Base-by-base conservation (phyloP, 2,113 vertebrate genomes). In the Orycteropus afer region DNA sequence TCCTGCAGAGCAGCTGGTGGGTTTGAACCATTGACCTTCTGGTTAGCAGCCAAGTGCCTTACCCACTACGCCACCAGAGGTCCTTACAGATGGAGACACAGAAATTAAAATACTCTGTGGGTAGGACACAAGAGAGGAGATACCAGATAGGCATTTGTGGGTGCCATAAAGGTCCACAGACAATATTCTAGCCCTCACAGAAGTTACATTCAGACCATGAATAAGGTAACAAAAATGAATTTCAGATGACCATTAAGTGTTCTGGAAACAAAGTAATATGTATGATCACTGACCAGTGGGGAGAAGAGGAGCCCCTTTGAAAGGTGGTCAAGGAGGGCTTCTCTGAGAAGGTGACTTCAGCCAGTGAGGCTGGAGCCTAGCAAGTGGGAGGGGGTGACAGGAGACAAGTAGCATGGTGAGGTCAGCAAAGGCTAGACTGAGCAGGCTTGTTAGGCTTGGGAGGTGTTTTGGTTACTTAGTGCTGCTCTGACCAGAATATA, bases 131-230 rank as follows among this genome's bases (percentile, higher is more conserved):
- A 22, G 2, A 5, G 45, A 18, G 59, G 22, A 32, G n/a, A 32
- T 0, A 0, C 42, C 0, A 1, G 53, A 1, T 7, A 0, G 29
- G 8, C 2, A 4, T 18, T 45, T 20, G 1, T 1, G 2, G 61
- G 2, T 10, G 27, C 51, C 63, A 0, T 4, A 7, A 14, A 4
- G 11, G n/a, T 53, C 89, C 79, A 13, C 8, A 57, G 73, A 51
- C 27, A 2, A 2, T 5, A 27, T 65, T 37, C 53, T 1, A 4
- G 34, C 7, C 40, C 32, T 49, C 29, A 42, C 1, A 42, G 27
- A 40, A 14, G 61, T 88, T 81, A 7, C 0, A 12, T 74, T 55
- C 25, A 59, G 45, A 45, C 15, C 23, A 0, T 5, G 18, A 77
- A 63, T 67, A 51, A 17, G 32, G 65, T 32, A 51, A 40, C 51